These are phyloP conservation scores for Oppia nitens DNA, from an alignment of 1,140 invertebrate species.

Conservation along the genomic window DNA sequence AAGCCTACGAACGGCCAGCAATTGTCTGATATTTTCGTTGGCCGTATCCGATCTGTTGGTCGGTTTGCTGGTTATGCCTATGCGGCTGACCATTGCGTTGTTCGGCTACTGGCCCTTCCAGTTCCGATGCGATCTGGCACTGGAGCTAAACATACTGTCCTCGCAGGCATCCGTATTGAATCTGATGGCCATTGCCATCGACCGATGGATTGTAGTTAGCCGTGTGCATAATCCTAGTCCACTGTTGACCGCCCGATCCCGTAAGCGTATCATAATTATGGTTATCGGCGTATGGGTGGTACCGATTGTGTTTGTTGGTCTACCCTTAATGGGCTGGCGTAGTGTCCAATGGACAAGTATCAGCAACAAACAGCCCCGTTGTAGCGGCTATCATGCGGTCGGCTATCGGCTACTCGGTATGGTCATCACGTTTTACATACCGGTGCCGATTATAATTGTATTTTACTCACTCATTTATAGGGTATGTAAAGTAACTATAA, in stretches of 20 bases:
- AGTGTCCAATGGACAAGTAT: not conserved
- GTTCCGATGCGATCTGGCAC: not conserved
- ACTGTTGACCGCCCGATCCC: not conserved
- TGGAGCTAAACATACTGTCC: slow-evolving; percentile 52
- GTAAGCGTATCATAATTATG: not conserved
- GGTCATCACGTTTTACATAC: not conserved
- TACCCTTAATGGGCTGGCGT: not conserved
- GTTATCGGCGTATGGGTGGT: not conserved
- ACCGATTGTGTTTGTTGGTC: not conserved
- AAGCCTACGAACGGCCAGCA: slow-evolving; percentile 57
- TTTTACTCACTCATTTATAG: not conserved
- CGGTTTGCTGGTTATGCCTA: slow-evolving; percentile 34
- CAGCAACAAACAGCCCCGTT: not conserved
- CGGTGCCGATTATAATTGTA: not conserved
- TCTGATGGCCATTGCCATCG: slow-evolving; percentile 78
- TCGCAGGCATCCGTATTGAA: slow-evolving; percentile 61
- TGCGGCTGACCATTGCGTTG: slow-evolving; percentile 22
- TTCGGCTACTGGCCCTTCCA: not conserved
- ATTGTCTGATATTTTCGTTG: slow-evolving; percentile 35
- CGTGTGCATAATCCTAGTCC: no score
- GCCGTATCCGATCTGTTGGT: slow-evolving; percentile 35
- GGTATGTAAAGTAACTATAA: not conserved
- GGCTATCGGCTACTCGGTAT: not conserved
- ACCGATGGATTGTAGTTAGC: slow-evolving; percentile 27
- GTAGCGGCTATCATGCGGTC: not conserved